phyloP scores from a whole-genome alignment of 1,140 invertebrate species.

The Chironomus striatipennis region DNA sequence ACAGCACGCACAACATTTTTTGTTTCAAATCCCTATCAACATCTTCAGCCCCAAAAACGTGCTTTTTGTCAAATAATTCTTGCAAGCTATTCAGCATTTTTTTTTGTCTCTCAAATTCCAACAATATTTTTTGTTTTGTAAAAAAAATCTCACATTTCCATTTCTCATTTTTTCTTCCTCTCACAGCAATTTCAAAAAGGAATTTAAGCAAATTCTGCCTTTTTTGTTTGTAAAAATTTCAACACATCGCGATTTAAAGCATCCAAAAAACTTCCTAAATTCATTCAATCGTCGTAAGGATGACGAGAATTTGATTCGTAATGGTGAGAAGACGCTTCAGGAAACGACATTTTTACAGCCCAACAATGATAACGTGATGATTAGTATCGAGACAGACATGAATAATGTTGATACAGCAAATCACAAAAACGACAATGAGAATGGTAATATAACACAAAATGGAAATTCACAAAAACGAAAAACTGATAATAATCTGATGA shows the following conservation, averaged over 20 bases:
- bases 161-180: slow-evolving; percentile 43
- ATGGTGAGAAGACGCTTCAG: neutral
- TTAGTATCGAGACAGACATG: neutral
- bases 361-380: slow-evolving; percentile 1
- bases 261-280: slow-evolving; percentile 12
- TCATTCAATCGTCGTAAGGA: neutral
- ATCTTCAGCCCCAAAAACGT: too few relatives aligned
- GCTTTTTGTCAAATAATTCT: too few relatives aligned
- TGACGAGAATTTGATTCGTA: neutral
- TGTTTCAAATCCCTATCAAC: too few relatives aligned
- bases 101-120: neutral
- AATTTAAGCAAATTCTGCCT: slow-evolving; percentile 80
- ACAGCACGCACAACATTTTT: too few relatives aligned
- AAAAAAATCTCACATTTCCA: slow-evolving; percentile 30
- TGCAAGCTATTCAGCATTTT: too few relatives aligned
- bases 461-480: neutral
- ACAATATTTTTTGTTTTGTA: neutral
- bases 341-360: neutral
- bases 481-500: neutral
- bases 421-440: neutral
- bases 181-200: slow-evolving; percentile 87
- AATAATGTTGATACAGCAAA: neutral
- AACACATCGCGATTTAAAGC: slow-evolving; percentile 5
- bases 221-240: slow-evolving; percentile 45
- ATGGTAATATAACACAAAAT: slow-evolving; percentile 3